phyloP scores from a whole-genome alignment of 2,113 vertebrate species.

The Baryphthengus martii region DNA sequence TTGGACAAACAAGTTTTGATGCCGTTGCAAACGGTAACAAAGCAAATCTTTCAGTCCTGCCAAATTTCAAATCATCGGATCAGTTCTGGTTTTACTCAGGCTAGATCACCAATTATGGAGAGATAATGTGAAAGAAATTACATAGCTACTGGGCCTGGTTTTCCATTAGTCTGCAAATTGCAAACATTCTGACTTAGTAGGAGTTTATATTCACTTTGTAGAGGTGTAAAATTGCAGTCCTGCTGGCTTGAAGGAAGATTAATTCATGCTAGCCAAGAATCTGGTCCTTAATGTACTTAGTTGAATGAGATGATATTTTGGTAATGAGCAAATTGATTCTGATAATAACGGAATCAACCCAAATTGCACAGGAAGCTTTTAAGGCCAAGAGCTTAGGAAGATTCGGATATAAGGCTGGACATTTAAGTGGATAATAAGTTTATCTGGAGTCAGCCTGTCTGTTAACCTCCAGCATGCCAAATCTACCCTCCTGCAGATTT shows the following conservation, averaged over 20 bases:
- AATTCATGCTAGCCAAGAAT: constrained; percentile 9
- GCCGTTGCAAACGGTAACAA: background rate
- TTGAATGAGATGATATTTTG: constrained; percentile 13
- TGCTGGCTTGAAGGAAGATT: background rate
- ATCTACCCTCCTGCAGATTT: background rate
- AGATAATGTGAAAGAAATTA: constrained; percentile 40
- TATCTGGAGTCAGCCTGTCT: background rate
- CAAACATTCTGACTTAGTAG: constrained; percentile 32
- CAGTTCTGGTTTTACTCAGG: background rate
- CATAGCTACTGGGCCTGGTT: background rate
- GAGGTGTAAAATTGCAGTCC: background rate
- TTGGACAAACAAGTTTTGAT: background rate
- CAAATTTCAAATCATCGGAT: background rate
- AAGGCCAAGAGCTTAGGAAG: constrained; percentile 4
- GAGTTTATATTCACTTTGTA: constrained; percentile 29
- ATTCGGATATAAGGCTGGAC: background rate
- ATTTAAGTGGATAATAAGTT: background rate
- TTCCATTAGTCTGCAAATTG: constrained; percentile 36
- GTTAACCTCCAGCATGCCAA: background rate
- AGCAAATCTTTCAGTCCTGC: background rate
- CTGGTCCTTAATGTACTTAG: constrained; percentile 13
- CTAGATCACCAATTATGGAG: constrained; percentile 1
- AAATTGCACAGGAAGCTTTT: constrained; percentile 13
- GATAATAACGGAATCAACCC: constrained; percentile 38
- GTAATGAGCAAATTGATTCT: constrained; percentile 48